Conservation (phyloP, 2,113 vertebrate genomes). For the Clarias batrachus region DNA sequence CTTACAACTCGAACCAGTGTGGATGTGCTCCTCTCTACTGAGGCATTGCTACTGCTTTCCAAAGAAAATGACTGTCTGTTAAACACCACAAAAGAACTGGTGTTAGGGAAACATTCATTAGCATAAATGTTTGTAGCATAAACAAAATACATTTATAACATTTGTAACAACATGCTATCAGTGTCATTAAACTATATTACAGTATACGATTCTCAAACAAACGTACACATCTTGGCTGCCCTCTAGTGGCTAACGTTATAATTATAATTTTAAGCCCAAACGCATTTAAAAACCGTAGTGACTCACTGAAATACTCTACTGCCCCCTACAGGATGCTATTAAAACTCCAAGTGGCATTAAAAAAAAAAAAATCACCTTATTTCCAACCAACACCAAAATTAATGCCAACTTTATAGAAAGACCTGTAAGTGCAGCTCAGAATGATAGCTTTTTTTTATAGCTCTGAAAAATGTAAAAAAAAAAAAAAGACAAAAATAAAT, state of each 20-base stretch:
- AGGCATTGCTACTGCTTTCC: not conserved
- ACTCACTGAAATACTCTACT: not conserved
- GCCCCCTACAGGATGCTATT: slow-evolving; percentile 32
- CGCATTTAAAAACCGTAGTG: not conserved
- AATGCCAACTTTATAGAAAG: not conserved
- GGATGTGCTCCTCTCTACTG: slow-evolving; percentile 30
- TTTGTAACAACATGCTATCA: not conserved
- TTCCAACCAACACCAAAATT: not conserved
- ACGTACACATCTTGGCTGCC: not conserved
- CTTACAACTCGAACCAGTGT: slow-evolving; percentile 68
- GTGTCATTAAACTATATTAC: not conserved
- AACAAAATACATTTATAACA: not conserved
- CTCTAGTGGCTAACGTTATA: not conserved
- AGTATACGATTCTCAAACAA: not conserved
- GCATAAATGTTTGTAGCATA: not conserved
- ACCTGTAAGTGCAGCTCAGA: not conserved
- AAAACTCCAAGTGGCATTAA: not conserved
- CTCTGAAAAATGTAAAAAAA: not conserved
- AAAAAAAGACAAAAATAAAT: not conserved
- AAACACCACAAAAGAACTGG: slow-evolving; percentile 4
- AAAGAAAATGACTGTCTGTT: slow-evolving; percentile 65
- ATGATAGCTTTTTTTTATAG: not conserved
- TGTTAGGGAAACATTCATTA: not conserved
- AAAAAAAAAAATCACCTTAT: not conserved
- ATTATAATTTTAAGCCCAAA: not conserved